Conservation (phyloP, 2,888 invertebrate species). For the Cephus sareptanus region DNA sequence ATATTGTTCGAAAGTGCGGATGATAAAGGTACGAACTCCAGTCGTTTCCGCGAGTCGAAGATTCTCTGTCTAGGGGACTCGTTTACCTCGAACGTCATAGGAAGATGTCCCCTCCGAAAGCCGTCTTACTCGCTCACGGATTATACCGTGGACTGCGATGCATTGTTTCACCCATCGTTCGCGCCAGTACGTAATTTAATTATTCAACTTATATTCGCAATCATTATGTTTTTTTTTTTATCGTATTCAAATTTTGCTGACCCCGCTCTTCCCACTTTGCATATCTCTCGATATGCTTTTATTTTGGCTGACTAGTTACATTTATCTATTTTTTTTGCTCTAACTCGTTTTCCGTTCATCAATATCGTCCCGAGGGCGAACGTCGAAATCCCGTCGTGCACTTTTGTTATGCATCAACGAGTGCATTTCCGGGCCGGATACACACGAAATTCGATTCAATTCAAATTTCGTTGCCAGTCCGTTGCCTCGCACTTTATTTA, state of each 20-base stretch:
- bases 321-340: background rate
- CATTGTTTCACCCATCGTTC: no score
- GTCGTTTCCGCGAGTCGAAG: no score
- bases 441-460: conserved; percentile 23
- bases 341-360: background rate
- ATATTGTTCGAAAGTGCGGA: background rate
- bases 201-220: background rate
- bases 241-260: background rate
- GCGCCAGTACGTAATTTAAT: background rate
- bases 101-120: no score
- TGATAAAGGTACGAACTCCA: no score
- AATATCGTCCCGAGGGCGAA: background rate
- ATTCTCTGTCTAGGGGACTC: background rate
- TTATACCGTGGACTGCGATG: no score
- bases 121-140: no score
- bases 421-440: conserved; percentile 19
- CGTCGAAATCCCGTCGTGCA: conserved; percentile 1
- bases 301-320: background rate
- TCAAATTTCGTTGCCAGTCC: conserved; percentile 13
- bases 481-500: conserved; percentile 15
- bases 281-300: background rate
- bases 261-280: background rate
- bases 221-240: background rate
- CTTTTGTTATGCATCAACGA: conserved; percentile 23
- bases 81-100: background rate